These are phyloP conservation scores for Muraenolepis orangiensis DNA, from an alignment of 2,797 vertebrate species.

Conservation along the genomic window DNA sequence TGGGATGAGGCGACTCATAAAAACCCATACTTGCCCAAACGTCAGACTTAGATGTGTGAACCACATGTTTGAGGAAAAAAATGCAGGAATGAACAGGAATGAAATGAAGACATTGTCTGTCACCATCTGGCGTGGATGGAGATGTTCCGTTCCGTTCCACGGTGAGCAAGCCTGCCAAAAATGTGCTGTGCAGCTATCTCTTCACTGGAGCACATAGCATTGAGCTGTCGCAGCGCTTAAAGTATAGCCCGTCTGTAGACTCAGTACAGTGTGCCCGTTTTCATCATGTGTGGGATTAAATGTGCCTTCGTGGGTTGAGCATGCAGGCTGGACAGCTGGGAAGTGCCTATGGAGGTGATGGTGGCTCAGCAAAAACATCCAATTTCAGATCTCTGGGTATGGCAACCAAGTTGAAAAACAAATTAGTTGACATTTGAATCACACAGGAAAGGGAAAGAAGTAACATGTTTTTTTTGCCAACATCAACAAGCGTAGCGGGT, in stretches of 20 bases:
- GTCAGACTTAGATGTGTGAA: neutral
- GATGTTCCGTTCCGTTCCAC: constrained; percentile 1
- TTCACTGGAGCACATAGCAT: neutral
- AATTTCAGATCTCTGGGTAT: constrained; percentile 17
- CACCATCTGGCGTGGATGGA: neutral
- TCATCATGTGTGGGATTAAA: neutral
- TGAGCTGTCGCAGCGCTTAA: neutral
- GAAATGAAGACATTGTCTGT: neutral
- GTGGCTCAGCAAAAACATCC: constrained; percentile 20
- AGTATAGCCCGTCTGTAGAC: too few relatives aligned
- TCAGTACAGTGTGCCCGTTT: neutral
- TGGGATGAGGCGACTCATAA: neutral
- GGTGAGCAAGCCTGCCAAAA: neutral
- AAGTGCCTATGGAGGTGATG: constrained; percentile 3
- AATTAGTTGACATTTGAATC: neutral
- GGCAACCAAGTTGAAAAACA: constrained; percentile 5
- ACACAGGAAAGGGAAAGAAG: too few relatives aligned
- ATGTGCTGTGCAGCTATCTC: neutral
- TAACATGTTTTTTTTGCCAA: too few relatives aligned
- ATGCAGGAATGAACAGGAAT: neutral
- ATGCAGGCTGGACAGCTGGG: constrained; percentile 29
- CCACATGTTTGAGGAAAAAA: neutral
- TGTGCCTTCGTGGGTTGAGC: neutral
- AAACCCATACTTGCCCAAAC: neutral
- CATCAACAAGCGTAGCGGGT: constrained; percentile 42